Conservation (phyloP, 2,888 invertebrate species). For the Scaptodrosophila latifasciaeformis region DNA sequence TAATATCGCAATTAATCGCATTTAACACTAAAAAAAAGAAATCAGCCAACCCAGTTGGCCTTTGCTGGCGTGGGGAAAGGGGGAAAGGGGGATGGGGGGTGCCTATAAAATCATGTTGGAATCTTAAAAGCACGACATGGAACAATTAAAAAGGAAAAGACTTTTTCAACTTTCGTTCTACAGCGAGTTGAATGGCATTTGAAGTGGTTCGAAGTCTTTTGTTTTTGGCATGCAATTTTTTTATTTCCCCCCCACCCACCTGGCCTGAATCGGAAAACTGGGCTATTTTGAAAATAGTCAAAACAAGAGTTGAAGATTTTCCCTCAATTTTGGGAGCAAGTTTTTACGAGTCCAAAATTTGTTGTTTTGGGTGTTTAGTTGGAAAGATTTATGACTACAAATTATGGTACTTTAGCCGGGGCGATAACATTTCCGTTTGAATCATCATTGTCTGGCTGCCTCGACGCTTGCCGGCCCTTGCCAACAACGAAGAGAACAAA, state of each 20-base stretch:
- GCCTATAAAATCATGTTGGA: no score
- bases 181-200: conserved; percentile 37
- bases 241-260: conserved; percentile 8
- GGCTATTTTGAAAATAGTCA: no score
- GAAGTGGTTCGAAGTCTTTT: conserved; percentile 6
- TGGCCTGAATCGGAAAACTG: no score
- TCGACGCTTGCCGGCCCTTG: background rate
- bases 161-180: conserved; percentile 38
- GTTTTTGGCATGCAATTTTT: conserved; percentile 9
- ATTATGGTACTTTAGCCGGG: conserved; percentile 64
- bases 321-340: conserved; percentile 16
- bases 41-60: conserved; percentile 42
- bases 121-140: conserved; percentile 56
- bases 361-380: conserved; percentile 63
- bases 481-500: conserved; percentile 4
- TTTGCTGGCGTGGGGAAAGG: background rate
- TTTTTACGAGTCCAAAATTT: conserved; percentile 41
- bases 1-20: conserved; percentile 70
- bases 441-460: no score
- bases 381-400: conserved; percentile 67
- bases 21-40: conserved; percentile 68
- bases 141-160: conserved; percentile 60
- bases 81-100: background rate
- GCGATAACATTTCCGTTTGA: conserved; percentile 67
- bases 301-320: no score